Conservation (phyloP, 2,113 vertebrate species). For the Panthera tigris region DNA sequence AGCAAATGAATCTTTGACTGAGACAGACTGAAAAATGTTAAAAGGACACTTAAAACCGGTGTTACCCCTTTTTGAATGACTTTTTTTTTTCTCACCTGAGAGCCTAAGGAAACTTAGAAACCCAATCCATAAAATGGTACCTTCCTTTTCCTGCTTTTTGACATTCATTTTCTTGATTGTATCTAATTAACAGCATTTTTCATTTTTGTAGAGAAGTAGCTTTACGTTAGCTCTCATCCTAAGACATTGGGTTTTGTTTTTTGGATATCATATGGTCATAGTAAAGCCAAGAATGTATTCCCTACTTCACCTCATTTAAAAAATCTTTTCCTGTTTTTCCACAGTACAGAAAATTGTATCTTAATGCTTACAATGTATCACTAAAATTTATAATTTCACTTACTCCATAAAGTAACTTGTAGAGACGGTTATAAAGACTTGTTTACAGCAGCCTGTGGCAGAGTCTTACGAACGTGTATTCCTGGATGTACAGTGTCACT, state of each 20-base stretch:
- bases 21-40: background rate
- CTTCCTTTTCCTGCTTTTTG: background rate
- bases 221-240: background rate
- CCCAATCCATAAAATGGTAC: background rate
- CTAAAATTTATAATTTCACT: slow-evolving; percentile 31
- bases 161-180: slow-evolving; percentile 23
- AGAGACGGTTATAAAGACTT: background rate
- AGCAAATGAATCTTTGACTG: slow-evolving; percentile 34
- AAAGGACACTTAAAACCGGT: background rate
- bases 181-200: slow-evolving; percentile 21
- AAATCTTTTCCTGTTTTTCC: background rate
- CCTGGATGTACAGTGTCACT: background rate
- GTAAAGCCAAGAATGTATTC: background rate
- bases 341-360: background rate
- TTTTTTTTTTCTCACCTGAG: background rate
- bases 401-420: background rate
- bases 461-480: background rate
- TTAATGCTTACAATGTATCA: background rate
- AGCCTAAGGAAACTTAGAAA: slow-evolving; percentile 26
- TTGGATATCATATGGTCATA: background rate
- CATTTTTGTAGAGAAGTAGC: background rate
- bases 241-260: background rate
- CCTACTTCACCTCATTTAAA: background rate
- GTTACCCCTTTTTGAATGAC: background rate
- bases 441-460: background rate